Evolutionary conservation across 1,140 invertebrate species (phyloP).

Genomic region (Homalodisca vitripennis): DNA sequence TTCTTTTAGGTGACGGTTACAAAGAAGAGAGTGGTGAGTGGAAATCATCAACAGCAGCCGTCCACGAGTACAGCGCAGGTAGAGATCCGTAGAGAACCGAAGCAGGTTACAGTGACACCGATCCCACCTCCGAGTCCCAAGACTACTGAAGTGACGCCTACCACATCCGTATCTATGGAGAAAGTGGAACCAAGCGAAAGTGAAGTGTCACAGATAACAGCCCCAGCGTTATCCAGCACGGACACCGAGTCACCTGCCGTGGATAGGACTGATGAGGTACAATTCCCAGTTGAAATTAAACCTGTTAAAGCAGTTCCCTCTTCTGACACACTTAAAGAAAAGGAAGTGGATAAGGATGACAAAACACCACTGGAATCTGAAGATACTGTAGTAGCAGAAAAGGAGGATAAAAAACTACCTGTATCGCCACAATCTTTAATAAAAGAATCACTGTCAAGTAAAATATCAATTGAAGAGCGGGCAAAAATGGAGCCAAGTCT

Average conservation of each 20-base stretch:
- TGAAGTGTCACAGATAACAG: background rate
- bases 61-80: slow-evolving; percentile 13
- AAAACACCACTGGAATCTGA: background rate
- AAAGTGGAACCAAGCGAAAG: background rate
- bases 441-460: background rate
- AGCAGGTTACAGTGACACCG: slow-evolving; percentile 3
- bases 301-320: background rate
- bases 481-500: background rate
- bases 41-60: background rate
- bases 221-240: background rate
- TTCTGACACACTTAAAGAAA: background rate
- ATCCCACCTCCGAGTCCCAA: slow-evolving; percentile 15
- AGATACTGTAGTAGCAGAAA: background rate
- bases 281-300: background rate
- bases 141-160: background rate
- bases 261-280: background rate
- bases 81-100: background rate
- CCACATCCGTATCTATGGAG: background rate
- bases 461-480: background rate
- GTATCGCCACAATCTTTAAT: background rate
- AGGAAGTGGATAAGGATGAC: background rate
- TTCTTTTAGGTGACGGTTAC: slow-evolving; percentile 30
- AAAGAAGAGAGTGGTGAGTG: slow-evolving; percentile 22
- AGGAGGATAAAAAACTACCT: background rate
- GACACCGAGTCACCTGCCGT: background rate